Conservation (phyloP, 2,888 invertebrate genomes). For the Athalia cordata region DNA sequence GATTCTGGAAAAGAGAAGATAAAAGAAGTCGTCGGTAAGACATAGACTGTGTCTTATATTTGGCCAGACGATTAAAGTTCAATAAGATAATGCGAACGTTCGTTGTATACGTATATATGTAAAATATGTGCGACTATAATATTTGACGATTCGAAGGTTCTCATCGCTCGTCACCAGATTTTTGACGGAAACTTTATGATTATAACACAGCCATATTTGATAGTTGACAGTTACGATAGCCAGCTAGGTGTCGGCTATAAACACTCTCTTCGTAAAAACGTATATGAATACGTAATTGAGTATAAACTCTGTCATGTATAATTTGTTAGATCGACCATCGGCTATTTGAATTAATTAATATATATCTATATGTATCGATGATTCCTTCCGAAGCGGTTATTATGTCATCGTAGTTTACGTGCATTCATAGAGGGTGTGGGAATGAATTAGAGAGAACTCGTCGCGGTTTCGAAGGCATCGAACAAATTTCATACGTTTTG, state of each 20-base stretch:
- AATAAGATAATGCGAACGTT: too few species aligned
- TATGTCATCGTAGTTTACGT: too few species aligned
- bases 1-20: too few species aligned
- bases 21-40: background rate
- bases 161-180: too few species aligned
- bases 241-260: background rate
- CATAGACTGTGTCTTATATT: background rate
- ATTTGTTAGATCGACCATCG: background rate
- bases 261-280: background rate
- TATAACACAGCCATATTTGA: background rate
- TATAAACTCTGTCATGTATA: background rate
- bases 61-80: background rate
- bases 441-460: too few species aligned
- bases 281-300: background rate
- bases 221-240: conserved; percentile 1
- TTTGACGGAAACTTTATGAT: background rate
- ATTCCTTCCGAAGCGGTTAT: too few species aligned
- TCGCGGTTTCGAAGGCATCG: background rate
- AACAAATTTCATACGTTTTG: background rate
- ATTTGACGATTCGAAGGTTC: too few species aligned
- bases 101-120: too few species aligned
- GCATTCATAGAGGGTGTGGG: too few species aligned
- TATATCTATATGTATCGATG: background rate
- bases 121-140: too few species aligned
- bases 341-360: background rate